phyloP scores from a whole-genome alignment of 1,140 invertebrate species.

The Drosophila watanabei region DNA sequence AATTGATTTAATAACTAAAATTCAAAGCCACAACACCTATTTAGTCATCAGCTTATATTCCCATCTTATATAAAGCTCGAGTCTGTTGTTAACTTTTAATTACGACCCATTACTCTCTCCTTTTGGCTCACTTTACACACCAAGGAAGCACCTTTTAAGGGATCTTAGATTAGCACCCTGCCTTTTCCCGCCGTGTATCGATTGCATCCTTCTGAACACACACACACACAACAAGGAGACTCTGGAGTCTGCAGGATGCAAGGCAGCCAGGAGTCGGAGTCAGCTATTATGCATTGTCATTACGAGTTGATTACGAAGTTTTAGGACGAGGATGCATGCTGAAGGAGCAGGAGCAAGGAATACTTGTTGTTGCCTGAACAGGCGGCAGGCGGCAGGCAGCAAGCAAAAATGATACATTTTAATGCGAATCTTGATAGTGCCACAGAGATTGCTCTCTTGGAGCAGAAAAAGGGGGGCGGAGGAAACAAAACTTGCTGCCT shows the following conservation, averaged over 20 bases:
- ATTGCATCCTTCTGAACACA: conserved; percentile 50
- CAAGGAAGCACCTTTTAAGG: background rate
- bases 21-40: background rate
- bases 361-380: conserved; percentile 43
- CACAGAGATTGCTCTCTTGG: conserved; percentile 74
- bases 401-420: conserved; percentile 85
- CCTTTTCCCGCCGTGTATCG: conserved; percentile 31
- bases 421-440: conserved; percentile 85
- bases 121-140: background rate
- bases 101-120: conserved; percentile 2
- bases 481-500: conserved; percentile 71
- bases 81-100: background rate
- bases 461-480: conserved; percentile 47
- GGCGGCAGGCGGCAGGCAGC: conserved; percentile 65
- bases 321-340: conserved; percentile 63
- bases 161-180: conserved; percentile 18
- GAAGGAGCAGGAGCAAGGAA: conserved; percentile 13
- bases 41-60: background rate
- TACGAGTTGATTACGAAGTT: conserved; percentile 83
- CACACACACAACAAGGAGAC: conserved; percentile 27
- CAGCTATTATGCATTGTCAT: conserved; percentile 77
- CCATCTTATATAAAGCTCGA: background rate
- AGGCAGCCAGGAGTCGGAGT: conserved; percentile 59
- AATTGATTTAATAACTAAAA: background rate
- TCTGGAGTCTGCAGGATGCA: conserved; percentile 27